Evolutionary conservation across 2,797 vertebrate species (phyloP), one percentile per base, ranked within the genome.

Genomic region (Tenualosa ilisha): DNA sequence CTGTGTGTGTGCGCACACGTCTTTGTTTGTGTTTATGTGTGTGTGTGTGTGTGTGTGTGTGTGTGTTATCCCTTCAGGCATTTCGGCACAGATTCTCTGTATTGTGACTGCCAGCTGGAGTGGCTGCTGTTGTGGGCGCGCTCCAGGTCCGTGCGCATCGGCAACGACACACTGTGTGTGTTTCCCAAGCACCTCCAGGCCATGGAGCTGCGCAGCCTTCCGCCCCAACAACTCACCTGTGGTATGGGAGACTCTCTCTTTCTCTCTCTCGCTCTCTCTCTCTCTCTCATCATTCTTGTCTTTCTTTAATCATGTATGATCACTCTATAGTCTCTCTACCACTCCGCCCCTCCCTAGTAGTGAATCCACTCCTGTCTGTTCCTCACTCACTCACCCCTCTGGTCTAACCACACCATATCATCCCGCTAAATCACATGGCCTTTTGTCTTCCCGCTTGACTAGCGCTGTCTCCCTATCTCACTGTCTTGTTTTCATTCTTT

Each of bases 71-170:
- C 87, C 88, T 51, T 6, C 88, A 98, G 97, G 85, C 96, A 97
- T 90, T 97, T 98, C 91, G 93, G 93, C 89, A 96, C 96, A 0
- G 97, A 98, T 89, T 96, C 95, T 1, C 93, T 98, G 87, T 97
- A 97, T 89, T 98, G 97, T 90, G 97, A 98, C 94, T 98, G 97
- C 89, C 97, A 97, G 92, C 93, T 98, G 37, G 95, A 91, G 85
- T 97, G 97, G 97, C 88, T 98, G 85, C 92, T 97, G 87, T 91
- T 94, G 13, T 98, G 97, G 97, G 94, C 96, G 84, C 94, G 92
- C 72, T 92, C 92, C 40, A 92, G 93, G 85, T 94, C 95, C 0
- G 95, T 97, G 87, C 95, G 94, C 81, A 95, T 98, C 22, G 94
- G 94, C 0, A 97, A 98, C 81, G 96, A 96, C 86, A 97, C 96